Conservation (phyloP, 2,888 invertebrate genomes). For the Dicranocentrus wangi region DNA sequence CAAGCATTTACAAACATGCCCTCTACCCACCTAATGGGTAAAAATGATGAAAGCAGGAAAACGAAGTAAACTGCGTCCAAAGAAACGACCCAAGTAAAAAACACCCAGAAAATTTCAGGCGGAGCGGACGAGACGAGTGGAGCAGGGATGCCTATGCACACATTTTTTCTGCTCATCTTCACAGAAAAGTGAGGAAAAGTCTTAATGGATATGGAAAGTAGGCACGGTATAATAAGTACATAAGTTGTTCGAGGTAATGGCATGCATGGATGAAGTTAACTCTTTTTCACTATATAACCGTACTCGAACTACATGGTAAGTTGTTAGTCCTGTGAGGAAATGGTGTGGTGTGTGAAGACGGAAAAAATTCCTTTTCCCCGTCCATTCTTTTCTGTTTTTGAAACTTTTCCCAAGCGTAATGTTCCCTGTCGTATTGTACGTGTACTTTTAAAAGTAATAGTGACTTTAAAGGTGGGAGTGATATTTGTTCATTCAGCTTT, state of each 20-base stretch:
- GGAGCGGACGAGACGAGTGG: background rate
- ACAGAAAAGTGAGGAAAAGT: conserved; percentile 5
- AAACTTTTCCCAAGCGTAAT: conserved; percentile 34
- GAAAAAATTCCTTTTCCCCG: conserved; percentile 20
- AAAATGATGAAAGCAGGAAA: background rate
- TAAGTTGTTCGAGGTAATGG: conserved; percentile 14
- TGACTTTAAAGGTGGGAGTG: conserved; percentile 22
- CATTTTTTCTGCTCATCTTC: background rate
- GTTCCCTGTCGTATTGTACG: conserved; percentile 22
- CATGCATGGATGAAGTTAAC: conserved; percentile 7
- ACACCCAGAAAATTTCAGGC: background rate
- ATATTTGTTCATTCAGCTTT: conserved; percentile 40
- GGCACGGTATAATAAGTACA: conserved; percentile 31
- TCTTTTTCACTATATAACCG: background rate
- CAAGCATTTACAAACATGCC: background rate
- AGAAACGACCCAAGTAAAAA: no score
- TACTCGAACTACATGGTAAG: background rate
- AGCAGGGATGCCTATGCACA: background rate
- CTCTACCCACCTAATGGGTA: background rate
- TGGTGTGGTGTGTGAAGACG: background rate
- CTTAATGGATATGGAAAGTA: conserved; percentile 49
- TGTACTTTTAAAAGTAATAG: conserved; percentile 26
- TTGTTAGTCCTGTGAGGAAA: background rate
- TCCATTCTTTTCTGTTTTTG: conserved; percentile 12
- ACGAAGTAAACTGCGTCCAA: no score